These are phyloP conservation scores for Ectropis crepuscularia DNA, from an alignment of 2,888 invertebrate species.

Conservation along the genomic window DNA sequence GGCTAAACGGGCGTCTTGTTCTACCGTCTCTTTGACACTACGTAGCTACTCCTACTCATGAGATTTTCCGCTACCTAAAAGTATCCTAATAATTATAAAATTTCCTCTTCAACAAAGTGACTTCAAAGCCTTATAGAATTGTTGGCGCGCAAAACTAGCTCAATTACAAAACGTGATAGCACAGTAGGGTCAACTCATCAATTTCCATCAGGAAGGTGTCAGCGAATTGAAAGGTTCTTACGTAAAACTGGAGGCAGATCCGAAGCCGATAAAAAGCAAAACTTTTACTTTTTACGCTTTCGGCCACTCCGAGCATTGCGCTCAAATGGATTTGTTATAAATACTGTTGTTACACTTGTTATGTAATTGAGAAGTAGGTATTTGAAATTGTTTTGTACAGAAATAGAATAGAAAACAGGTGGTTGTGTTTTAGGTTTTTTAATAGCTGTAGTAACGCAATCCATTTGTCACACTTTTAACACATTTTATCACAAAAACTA, in stretches of 20 bases:
- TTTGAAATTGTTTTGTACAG: constrained; percentile 8
- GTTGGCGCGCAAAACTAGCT: neutral
- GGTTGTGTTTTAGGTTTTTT: no score
- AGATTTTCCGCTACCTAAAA: no score
- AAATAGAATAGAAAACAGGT: neutral
- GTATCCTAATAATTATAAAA: no score
- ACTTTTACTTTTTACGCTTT: constrained; percentile 75
- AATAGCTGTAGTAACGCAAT: no score
- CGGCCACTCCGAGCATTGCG: constrained; percentile 45
- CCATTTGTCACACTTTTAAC: no score
- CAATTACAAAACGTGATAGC: neutral
- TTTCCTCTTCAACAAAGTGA: no score
- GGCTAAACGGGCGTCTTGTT: no score
- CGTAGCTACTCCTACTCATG: no score
- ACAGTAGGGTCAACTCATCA: constrained; percentile 1
- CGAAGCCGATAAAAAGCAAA: constrained; percentile 54
- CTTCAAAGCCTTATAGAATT: no score
- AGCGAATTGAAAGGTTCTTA: constrained; percentile 53
- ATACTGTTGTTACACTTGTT: constrained; percentile 22
- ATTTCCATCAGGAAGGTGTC: constrained; percentile 20
- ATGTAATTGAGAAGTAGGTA: constrained; percentile 24
- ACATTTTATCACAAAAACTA: no score
- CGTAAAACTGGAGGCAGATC: constrained; percentile 68
- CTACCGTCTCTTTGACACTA: no score
- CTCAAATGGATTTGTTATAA: constrained; percentile 37